These are phyloP conservation scores for Zoanthus sansibaricus DNA, from an alignment of 92 coral and sea anemone genomes.

Conservation along the genomic window DNA sequence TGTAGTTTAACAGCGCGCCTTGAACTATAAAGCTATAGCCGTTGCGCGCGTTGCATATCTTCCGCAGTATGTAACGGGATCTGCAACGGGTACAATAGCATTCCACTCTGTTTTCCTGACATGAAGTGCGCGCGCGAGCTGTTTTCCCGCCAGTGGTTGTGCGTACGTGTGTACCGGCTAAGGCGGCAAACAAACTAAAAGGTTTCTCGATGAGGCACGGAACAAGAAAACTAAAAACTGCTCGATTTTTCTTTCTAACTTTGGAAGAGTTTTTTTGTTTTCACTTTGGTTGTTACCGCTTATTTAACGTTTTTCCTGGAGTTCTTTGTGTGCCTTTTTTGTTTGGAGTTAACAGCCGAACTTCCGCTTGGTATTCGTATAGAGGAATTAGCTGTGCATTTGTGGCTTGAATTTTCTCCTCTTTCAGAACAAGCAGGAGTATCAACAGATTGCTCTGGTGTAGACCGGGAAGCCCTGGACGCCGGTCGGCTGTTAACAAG, in stretches of 20 bases:
- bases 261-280: background rate
- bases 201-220: background rate
- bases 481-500: background rate
- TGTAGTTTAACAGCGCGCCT: too few relatives aligned
- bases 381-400: background rate
- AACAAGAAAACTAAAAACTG: background rate
- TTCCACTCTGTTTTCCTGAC: too few relatives aligned
- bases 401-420: background rate
- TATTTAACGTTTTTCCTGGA: background rate
- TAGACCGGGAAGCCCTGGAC: slow-evolving; percentile 15
- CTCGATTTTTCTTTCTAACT: background rate
- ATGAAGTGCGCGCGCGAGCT: too few relatives aligned
- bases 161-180: too few relatives aligned
- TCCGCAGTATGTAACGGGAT: too few relatives aligned
- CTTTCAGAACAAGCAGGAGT: background rate
- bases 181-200: background rate
- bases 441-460: background rate
- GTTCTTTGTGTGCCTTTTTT: background rate
- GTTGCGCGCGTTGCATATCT: too few relatives aligned
- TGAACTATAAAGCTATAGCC: too few relatives aligned
- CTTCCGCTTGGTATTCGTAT: background rate
- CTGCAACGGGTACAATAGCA: too few relatives aligned
- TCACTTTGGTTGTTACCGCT: background rate
- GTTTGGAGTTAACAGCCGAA: background rate
- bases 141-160: too few relatives aligned